Evolutionary conservation across 2,797 vertebrate species (phyloP), one percentile per base, ranked within the genome.

Genomic region (Allobates femoralis): DNA sequence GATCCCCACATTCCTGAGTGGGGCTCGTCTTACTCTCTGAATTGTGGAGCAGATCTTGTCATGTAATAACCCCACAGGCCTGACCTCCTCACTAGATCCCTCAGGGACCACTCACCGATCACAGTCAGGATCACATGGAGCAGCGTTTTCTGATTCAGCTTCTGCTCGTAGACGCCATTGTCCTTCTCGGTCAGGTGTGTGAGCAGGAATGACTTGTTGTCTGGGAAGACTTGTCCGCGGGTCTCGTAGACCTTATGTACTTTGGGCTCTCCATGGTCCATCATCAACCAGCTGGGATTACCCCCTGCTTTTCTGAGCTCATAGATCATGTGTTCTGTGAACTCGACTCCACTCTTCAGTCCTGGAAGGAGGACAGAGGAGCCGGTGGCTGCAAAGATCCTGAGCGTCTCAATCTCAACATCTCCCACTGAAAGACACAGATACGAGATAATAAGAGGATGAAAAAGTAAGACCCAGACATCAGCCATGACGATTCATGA

Each of bases 191-290:
- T 76, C 74, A 76, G 50, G 28, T 55, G 18, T 30, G 15, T 55
- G 1, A 76, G 74, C 50, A 76, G 28, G 50, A 76, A 76, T n/a
- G 74, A 76, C 10, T 76, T 53, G 18, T 76, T 76, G 1, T 46
- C 34, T 16, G 23, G 0, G 6, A 28, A 30, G 26, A 53, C 8
- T 8, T 8, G 2, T 8, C 74, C 74, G 3, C 74, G 74, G 16
- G 0, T n/a, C 18, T 18, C 26, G 21, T 76, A 76, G 6, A 8
- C 8, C 12, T 55, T 30, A 7, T 53, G 26, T 14, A 76, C 74
- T 21, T 30, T 19, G 12, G 74, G 74, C 0, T 18, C 50, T 16
- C 74, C 74, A 8, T 76, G 74, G 74, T 76, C 16, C 14, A 28
- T 26, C 50, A 53, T 53, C n/a, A 53, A 15, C 74, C 46, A 76